These are phyloP conservation scores for Luehdorfia chinensis DNA, from an alignment of 1,140 invertebrate species.

Conservation along the genomic window DNA sequence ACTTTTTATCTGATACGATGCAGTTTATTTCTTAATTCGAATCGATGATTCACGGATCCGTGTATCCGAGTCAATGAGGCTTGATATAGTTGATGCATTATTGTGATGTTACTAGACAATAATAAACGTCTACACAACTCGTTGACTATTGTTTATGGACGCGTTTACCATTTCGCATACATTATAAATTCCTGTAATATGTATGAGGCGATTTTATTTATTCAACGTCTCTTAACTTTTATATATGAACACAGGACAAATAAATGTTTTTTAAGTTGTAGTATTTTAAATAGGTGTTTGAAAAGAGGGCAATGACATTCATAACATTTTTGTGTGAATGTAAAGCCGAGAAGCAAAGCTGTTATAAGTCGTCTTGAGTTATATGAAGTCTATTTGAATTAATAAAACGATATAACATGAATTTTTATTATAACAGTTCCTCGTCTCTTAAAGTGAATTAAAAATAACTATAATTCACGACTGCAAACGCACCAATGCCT, in stretches of 20 bases:
- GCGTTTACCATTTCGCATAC: conserved; percentile 55
- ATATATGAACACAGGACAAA: background rate
- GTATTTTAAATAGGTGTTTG: background rate
- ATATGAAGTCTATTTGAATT: too few species aligned
- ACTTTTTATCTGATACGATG: conserved; percentile 40
- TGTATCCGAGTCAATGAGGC: conserved; percentile 62
- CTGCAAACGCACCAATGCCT: too few species aligned
- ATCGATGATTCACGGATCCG: conserved; percentile 58
- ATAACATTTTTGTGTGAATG: too few species aligned
- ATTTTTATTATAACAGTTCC: too few species aligned
- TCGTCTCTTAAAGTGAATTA: too few species aligned
- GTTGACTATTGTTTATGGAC: conserved; percentile 58
- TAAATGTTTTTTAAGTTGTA: background rate
- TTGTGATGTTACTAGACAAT: conserved; percentile 61
- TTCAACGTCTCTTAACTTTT: background rate
- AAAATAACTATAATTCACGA: too few species aligned
- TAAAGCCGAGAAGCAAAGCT: too few species aligned
- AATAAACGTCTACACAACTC: conserved; percentile 67
- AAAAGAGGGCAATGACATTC: too few species aligned
- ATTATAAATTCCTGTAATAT: conserved; percentile 34
- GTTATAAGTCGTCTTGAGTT: too few species aligned
- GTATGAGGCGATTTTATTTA: conserved; percentile 18
- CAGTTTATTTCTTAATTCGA: conserved; percentile 46
- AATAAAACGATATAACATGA: too few species aligned
- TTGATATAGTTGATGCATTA: conserved; percentile 66